These are phyloP conservation scores for Discoglossus pictus DNA, from an alignment of 2,797 vertebrate species.

Conservation along the genomic window DNA sequence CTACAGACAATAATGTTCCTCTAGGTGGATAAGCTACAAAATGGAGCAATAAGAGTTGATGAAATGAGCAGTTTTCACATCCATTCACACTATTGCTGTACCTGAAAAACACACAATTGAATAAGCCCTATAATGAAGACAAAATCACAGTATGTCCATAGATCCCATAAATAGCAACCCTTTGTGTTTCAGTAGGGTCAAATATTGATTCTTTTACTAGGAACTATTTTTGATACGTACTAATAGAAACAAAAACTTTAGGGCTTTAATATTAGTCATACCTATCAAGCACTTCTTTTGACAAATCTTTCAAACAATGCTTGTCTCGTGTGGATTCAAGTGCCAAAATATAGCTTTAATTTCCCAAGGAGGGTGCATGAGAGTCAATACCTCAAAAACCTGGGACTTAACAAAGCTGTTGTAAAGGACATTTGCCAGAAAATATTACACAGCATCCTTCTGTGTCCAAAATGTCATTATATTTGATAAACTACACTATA, in stretches of 20 bases:
- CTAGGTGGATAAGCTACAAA: not conserved
- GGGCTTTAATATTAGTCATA: constrained; percentile 28
- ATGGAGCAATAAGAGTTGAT: constrained; percentile 18
- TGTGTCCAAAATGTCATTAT: constrained; percentile 4
- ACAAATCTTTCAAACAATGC: constrained; percentile 29
- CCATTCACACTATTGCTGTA: not conserved
- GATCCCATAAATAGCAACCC: constrained; percentile 1
- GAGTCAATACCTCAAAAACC: constrained; percentile 19
- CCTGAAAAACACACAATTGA: not conserved
- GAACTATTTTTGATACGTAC: constrained; percentile 49
- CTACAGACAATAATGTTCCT: not conserved
- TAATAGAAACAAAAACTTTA: constrained; percentile 23
- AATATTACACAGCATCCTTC: constrained; percentile 16
- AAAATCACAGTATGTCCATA: constrained; percentile 4
- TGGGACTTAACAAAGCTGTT: constrained; percentile 6
- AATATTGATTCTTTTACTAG: constrained; percentile 50
- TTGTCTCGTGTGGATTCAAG: constrained; percentile 28
- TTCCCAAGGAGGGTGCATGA: constrained; percentile 24
- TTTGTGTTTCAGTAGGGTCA: constrained; percentile 8
- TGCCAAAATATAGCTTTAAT: constrained; percentile 27
- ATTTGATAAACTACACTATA: too few species aligned
- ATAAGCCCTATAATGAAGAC: not conserved
- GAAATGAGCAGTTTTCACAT: not conserved
- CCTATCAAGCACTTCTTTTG: constrained; percentile 18
- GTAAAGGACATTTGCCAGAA: constrained; percentile 6